A percentile compares a stretch with the other conserved stretches of the same genome.
Conservation (phyloP, 1,140 invertebrate genomes). For the Ptiloglossa arizonensis region DNA sequence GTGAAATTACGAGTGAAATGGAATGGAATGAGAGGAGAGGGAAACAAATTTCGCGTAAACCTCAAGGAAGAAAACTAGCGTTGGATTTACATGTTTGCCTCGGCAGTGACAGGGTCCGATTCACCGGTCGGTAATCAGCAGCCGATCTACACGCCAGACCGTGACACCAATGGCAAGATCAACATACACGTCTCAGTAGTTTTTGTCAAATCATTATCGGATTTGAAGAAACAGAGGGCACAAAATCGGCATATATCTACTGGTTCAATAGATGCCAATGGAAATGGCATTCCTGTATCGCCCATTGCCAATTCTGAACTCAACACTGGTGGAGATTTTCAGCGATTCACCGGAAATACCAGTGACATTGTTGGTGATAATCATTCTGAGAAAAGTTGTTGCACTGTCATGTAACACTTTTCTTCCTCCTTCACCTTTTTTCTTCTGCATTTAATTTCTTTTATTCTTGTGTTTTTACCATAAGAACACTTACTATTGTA, state of each 20-base stretch:
- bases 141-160: slow-evolving; percentile 81
- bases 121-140: slow-evolving; percentile 75
- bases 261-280: slow-evolving; percentile 78
- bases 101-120: slow-evolving; percentile 78
- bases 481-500: slow-evolving; percentile 2
- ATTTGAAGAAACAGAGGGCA: slow-evolving; percentile 94
- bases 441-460: slow-evolving; percentile 2
- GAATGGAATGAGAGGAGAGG: slow-evolving; percentile 24
- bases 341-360: slow-evolving; percentile 86
- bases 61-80: slow-evolving; percentile 51
- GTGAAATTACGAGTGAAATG: slow-evolving; percentile 6
- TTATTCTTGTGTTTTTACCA: not conserved
- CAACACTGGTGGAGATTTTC: slow-evolving; percentile 78
- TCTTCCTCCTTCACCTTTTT: not conserved
- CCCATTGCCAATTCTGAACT: slow-evolving; percentile 79
- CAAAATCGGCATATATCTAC: slow-evolving; percentile 87
- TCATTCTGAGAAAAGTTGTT: slow-evolving; percentile 85
- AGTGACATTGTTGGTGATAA: slow-evolving; percentile 86
- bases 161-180: slow-evolving; percentile 92
- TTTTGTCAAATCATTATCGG: slow-evolving; percentile 89
- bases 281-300: slow-evolving; percentile 79
- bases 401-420: slow-evolving; percentile 79
- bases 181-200: slow-evolving; percentile 93
- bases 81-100: slow-evolving; percentile 79
- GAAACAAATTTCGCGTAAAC: slow-evolving; percentile 6